Evolutionary conservation across 2,797 vertebrate genomes (phyloP).

Genomic region (Silurus aristotelis): DNA sequence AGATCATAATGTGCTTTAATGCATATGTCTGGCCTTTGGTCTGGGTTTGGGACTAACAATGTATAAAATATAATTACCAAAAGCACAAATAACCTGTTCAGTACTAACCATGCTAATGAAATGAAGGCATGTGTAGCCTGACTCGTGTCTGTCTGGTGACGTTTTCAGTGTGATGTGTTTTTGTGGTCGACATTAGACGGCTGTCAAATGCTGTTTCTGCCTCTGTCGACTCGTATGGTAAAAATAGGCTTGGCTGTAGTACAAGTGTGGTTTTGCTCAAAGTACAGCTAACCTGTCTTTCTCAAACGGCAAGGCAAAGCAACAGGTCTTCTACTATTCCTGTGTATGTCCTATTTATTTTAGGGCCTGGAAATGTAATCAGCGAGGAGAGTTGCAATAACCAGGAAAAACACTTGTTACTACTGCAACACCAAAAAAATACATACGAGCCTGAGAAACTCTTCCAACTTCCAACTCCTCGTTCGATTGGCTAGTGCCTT

Average conservation of each 20-base stretch:
- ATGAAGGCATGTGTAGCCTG: constrained; percentile 29
- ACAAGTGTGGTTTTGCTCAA: constrained; percentile 30
- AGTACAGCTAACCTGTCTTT: constrained; percentile 21
- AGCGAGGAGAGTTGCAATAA: background rate
- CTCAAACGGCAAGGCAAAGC: constrained; percentile 5
- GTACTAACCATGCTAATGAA: constrained; percentile 34
- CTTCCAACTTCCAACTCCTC: background rate
- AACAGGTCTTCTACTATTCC: constrained; percentile 15
- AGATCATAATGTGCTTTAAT: constrained; percentile 35
- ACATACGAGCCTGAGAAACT: background rate
- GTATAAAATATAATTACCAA: constrained; percentile 47
- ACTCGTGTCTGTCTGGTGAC: constrained; percentile 41
- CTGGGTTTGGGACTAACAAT: constrained; percentile 31
- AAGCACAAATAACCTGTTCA: constrained; percentile 45
- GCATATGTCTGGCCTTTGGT: constrained; percentile 40
- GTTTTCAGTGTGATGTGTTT: constrained; percentile 13
- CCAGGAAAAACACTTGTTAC: constrained; percentile 1
- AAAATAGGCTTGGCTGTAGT: constrained; percentile 20
- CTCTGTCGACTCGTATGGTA: background rate
- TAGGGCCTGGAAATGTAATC: constrained; percentile 25
- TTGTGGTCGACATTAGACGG: constrained; percentile 24
- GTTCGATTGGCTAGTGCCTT: background rate
- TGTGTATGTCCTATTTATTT: constrained; percentile 21
- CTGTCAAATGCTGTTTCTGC: constrained; percentile 2
- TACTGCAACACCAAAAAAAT: background rate